Evolutionary conservation across 2,113 vertebrate genomes (phyloP).

Genomic region (Colius striatus): DNA sequence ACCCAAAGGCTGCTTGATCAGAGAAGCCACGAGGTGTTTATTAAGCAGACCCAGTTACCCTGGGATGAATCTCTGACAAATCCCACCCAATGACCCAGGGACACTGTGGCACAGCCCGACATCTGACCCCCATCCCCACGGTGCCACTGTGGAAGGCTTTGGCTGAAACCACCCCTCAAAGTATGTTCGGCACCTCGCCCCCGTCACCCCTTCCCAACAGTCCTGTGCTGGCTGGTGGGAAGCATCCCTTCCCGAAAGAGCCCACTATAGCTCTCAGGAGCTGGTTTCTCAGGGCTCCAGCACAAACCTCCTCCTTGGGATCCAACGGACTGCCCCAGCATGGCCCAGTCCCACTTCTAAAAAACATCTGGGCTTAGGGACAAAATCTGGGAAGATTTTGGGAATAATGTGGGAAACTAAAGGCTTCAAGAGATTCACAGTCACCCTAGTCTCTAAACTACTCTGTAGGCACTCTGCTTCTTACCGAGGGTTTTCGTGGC

Average conservation of each 20-base stretch:
- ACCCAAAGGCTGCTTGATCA: neutral
- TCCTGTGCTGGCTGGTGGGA: neutral
- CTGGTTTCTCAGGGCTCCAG: neutral
- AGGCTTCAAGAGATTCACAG: neutral
- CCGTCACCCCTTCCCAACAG: fast-evolving
- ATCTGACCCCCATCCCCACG: fast-evolving
- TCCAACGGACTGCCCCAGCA: neutral
- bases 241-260: neutral
- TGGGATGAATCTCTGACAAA: neutral
- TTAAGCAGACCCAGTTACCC: neutral
- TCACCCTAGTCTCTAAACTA: neutral
- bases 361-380: neutral
- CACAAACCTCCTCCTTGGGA: fast-evolving
- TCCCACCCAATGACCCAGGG: fast-evolving
- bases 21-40: conserved; percentile 20
- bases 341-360: neutral
- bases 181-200: fast-evolving
- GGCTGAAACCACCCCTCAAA: neutral
- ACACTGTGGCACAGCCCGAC: fast-evolving
- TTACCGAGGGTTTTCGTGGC: neutral
- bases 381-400: neutral
- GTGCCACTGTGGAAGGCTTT: neutral
- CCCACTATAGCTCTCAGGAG: neutral
- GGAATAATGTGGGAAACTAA: neutral
- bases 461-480: neutral